Evolutionary conservation across 2,888 invertebrate genomes (phyloP).

Genomic region (Agelastica alni): DNA sequence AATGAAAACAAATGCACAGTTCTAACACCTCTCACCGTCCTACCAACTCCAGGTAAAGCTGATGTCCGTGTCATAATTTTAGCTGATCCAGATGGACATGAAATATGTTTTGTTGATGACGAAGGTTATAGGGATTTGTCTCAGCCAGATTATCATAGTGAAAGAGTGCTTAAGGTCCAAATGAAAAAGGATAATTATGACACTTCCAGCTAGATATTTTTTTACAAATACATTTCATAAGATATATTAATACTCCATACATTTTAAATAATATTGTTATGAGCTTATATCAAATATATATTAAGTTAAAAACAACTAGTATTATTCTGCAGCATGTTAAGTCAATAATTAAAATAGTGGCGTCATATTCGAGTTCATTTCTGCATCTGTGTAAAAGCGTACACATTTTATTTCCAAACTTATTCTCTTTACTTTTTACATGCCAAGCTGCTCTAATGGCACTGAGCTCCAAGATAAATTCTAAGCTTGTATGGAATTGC

Average conservation of each 20-base stretch:
- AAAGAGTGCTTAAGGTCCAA: conserved; percentile 75
- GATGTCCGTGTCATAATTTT: conserved; percentile 95
- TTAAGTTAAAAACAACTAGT: too few species aligned
- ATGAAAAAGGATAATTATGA: conserved; percentile 70
- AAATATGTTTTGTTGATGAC: conserved; percentile 98
- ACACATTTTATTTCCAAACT: too few species aligned
- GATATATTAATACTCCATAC: neutral
- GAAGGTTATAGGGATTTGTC: conserved; percentile 91
- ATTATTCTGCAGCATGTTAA: too few species aligned
- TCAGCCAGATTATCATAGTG: conserved; percentile 81
- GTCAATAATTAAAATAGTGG: too few species aligned
- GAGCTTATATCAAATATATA: too few species aligned
- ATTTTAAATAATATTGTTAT: too few species aligned
- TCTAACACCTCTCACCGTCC: conserved; percentile 84
- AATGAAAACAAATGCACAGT: conserved; percentile 73
- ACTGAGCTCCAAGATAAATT: too few species aligned
- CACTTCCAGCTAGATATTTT: conserved; percentile 16
- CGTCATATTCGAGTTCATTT: too few species aligned
- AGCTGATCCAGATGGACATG: conserved; percentile 95
- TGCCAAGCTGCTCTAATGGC: too few species aligned
- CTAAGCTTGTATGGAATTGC: too few species aligned
- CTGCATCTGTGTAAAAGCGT: too few species aligned
- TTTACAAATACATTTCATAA: neutral
- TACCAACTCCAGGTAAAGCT: conserved; percentile 97
- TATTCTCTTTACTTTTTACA: too few species aligned